Evolutionary conservation across 2,113 vertebrate species (phyloP).

Genomic region (Bagarius yarrelli): DNA sequence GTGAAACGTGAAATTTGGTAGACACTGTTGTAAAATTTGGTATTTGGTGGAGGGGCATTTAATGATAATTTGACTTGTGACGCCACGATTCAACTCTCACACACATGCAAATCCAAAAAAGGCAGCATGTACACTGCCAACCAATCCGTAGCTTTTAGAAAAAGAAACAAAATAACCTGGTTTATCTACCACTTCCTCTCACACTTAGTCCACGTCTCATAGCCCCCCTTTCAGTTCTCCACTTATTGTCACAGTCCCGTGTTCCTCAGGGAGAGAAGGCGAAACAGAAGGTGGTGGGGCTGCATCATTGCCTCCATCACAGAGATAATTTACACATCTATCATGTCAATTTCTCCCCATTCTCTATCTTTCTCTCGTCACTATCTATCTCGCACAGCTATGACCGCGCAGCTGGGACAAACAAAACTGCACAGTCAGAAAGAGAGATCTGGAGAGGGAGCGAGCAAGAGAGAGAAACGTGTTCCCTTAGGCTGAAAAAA

Average conservation of each 20-base stretch:
- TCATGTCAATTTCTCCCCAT: slow-evolving; percentile 97
- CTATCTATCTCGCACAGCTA: slow-evolving; percentile 94
- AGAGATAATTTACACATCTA: slow-evolving; percentile 99
- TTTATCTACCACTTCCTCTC: slow-evolving; percentile 34
- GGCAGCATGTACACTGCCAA: slow-evolving; percentile 82
- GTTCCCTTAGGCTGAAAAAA: slow-evolving; percentile 16
- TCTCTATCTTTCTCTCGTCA: slow-evolving; percentile 75
- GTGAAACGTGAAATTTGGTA: neutral
- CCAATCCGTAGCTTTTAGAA: slow-evolving; percentile 81
- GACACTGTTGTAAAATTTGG: neutral
- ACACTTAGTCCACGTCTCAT: slow-evolving; percentile 34
- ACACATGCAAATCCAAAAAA: slow-evolving; percentile 72
- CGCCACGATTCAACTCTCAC: slow-evolving; percentile 64
- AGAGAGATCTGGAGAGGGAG: slow-evolving; percentile 33
- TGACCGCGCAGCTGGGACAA: slow-evolving; percentile 75
- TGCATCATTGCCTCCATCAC: slow-evolving; percentile 99
- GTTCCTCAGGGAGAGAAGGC: slow-evolving; percentile 64
- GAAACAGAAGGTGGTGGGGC: slow-evolving; percentile 99
- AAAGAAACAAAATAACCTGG: slow-evolving; percentile 81
- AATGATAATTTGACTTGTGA: slow-evolving; percentile 69
- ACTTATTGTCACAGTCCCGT: slow-evolving; percentile 53
- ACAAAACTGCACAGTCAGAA: slow-evolving; percentile 56
- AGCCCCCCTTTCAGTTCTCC: slow-evolving; percentile 48
- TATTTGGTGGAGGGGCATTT: slow-evolving; percentile 43
- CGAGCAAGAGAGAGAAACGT: slow-evolving; percentile 2